Conservation (phyloP, 2,113 vertebrate genomes). For the Octodon degus region DNA sequence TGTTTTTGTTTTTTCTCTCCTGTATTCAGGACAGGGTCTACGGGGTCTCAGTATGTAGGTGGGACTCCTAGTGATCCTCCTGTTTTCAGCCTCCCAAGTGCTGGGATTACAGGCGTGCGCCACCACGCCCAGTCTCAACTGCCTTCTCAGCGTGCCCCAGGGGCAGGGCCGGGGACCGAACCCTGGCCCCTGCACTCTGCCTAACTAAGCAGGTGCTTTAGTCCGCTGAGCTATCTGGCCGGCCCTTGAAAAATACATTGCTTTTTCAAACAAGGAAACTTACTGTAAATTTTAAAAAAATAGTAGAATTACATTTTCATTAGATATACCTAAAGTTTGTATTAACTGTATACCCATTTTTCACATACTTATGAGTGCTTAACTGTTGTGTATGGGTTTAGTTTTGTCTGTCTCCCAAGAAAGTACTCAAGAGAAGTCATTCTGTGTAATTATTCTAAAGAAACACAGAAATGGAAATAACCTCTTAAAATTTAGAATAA, state of each 20-base stretch:
- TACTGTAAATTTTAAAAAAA: not conserved
- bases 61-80: too few species aligned
- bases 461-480: not conserved
- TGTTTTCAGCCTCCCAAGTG: too few species aligned
- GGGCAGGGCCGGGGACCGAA: too few species aligned
- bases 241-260: not conserved
- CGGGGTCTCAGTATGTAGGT: too few species aligned
- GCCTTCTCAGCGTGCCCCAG: too few species aligned
- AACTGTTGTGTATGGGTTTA: not conserved
- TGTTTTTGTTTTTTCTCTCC: too few species aligned
- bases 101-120: too few species aligned
- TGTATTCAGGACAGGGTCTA: too few species aligned
- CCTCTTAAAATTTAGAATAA: not conserved
- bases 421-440: not conserved
- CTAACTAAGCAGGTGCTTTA: too few species aligned
- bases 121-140: too few species aligned
- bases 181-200: too few species aligned
- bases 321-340: not conserved
- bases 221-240: too few species aligned
- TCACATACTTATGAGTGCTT: not conserved
- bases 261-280: slow-evolving; percentile 29
- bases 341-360: not conserved
- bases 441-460: not conserved
- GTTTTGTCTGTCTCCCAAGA: slow-evolving; percentile 27
- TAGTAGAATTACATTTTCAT: not conserved